Conservation (phyloP, 1,140 invertebrate genomes). For the Chlorops oryzae region DNA sequence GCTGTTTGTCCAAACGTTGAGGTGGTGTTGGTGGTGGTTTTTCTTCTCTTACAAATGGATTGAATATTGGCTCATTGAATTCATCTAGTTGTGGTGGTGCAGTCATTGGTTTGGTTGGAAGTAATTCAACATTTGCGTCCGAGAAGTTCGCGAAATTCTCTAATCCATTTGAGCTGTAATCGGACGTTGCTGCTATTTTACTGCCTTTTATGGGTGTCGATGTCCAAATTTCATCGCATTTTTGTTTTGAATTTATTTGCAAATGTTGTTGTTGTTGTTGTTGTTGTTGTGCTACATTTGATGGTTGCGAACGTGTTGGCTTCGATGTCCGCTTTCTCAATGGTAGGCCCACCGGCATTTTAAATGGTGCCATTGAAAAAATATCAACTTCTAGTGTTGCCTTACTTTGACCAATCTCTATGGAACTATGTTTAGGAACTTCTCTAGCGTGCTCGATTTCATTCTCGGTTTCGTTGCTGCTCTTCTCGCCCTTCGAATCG, state of each 20-base stretch:
- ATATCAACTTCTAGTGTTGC: slow-evolving; percentile 58
- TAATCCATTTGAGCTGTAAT: background rate
- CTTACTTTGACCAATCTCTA: no score
- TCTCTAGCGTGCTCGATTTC: no score
- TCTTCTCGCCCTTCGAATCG: slow-evolving; percentile 19
- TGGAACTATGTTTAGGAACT: no score
- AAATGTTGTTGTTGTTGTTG: slow-evolving; percentile 15
- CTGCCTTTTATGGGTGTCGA: slow-evolving; percentile 36
- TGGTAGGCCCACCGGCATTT: slow-evolving; percentile 49
- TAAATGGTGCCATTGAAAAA: slow-evolving; percentile 70
- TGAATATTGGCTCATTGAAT: slow-evolving; percentile 45
- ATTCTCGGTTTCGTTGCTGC: slow-evolving; percentile 39
- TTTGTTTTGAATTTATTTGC: slow-evolving; percentile 6
- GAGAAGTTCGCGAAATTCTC: slow-evolving; percentile 36
- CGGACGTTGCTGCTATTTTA: slow-evolving; percentile 4
- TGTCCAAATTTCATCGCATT: slow-evolving; percentile 35
- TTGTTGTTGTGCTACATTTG: no score
- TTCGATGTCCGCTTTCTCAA: slow-evolving; percentile 31
- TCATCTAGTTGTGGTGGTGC: slow-evolving; percentile 29
- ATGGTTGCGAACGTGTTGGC: slow-evolving; percentile 1
- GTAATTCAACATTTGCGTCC: slow-evolving; percentile 8
- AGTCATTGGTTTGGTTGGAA: slow-evolving; percentile 12
- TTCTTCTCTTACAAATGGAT: slow-evolving; percentile 31
- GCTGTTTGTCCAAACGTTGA: slow-evolving; percentile 5
- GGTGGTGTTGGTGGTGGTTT: background rate